Conservation (phyloP, 37 sponge, comb jelly and placozoan species). For the Agelas oroides region DNA sequence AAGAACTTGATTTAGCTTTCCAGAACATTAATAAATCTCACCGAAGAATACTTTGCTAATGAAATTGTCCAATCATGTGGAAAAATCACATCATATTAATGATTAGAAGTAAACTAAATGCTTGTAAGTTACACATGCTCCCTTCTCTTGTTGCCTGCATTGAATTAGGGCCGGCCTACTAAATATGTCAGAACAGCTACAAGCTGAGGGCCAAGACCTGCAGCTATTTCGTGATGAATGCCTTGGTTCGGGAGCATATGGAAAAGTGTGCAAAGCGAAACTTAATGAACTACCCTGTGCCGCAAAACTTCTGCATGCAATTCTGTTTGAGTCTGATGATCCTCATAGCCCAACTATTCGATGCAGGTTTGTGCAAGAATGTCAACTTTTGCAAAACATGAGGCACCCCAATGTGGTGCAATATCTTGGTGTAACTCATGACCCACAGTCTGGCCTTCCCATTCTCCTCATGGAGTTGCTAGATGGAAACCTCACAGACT, state of each 20-base stretch:
- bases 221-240: not conserved
- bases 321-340: not conserved
- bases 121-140: too few species aligned
- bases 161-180: too few species aligned
- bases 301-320: not conserved
- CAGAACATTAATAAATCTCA: too few species aligned
- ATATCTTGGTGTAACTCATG: constrained; percentile 16
- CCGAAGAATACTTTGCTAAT: too few species aligned
- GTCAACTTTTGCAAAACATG: constrained; percentile 2
- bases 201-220: too few species aligned
- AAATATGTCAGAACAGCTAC: too few species aligned
- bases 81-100: too few species aligned
- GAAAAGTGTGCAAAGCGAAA: not conserved
- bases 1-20: too few species aligned
- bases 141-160: too few species aligned
- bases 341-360: not conserved
- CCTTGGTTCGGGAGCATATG: not conserved
- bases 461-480: constrained; percentile 45
- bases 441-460: not conserved
- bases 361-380: constrained; percentile 13
- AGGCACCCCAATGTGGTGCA: constrained; percentile 35
- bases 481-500: constrained; percentile 3
- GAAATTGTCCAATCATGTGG: too few species aligned
- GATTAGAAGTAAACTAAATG: too few species aligned
- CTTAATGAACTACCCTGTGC: not conserved